A percentile compares a stretch with the other conserved stretches of the same genome.
phyloP scores from a whole-genome alignment of 2,888 invertebrate species.

The Fabriciana adippe region DNA sequence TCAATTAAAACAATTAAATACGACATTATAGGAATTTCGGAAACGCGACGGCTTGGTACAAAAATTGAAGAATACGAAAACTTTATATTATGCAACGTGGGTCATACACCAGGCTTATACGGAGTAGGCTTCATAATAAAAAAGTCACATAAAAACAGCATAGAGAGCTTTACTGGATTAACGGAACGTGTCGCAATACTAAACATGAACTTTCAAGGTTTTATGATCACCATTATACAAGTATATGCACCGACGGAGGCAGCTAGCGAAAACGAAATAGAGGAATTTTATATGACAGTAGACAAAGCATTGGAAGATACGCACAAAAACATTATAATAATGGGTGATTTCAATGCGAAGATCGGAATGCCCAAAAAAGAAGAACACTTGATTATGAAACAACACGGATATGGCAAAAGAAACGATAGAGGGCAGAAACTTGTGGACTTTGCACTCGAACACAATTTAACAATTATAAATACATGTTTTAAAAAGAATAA shows the following conservation, averaged over 20 bases:
- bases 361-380: slow-evolving; percentile 26
- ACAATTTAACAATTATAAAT: no score
- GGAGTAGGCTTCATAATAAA: slow-evolving; percentile 19
- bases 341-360: slow-evolving; percentile 25
- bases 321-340: slow-evolving; percentile 8
- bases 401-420: slow-evolving; percentile 22
- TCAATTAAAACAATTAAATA: slow-evolving; percentile 30
- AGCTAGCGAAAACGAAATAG: slow-evolving; percentile 18
- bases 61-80: slow-evolving; percentile 31
- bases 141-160: slow-evolving; percentile 29
- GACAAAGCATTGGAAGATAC: slow-evolving; percentile 15
- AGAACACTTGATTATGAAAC: slow-evolving; percentile 19
- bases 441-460: no score
- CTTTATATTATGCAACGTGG: slow-evolving; percentile 29
- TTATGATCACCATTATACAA: slow-evolving; percentile 35
- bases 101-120: slow-evolving; percentile 17
- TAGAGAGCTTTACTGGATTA: slow-evolving; percentile 28
- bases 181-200: slow-evolving; percentile 25
- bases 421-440: slow-evolving; percentile 32
- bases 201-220: not conserved
- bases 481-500: no score
- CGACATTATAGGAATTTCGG: slow-evolving; percentile 30
- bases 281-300: slow-evolving; percentile 23
- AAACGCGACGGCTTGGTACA: slow-evolving; percentile 26
- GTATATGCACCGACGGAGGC: slow-evolving; percentile 32